Conservation (phyloP, 2,888 invertebrate species). For the Dicranocentrus wangi region DNA sequence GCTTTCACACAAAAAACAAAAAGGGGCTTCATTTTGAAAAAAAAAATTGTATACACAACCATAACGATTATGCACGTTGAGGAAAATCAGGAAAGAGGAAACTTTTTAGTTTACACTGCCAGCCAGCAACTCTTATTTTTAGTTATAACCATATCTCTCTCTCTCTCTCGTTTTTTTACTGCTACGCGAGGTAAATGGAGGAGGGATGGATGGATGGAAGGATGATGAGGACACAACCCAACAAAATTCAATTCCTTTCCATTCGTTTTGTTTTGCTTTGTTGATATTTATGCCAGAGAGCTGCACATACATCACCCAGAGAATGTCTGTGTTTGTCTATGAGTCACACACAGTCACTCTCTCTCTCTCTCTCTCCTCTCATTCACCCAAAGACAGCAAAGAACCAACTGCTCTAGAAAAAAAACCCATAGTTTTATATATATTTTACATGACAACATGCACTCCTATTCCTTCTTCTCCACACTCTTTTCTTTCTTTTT, state of each 20-base stretch:
- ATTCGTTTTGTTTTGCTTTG: slow-evolving; percentile 65
- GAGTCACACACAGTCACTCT: slow-evolving; percentile 57
- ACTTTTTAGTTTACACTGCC: slow-evolving; percentile 46
- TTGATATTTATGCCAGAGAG: slow-evolving; percentile 65
- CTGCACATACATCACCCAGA: slow-evolving; percentile 53
- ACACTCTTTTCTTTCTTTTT: slow-evolving; percentile 24
- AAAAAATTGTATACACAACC: slow-evolving; percentile 36
- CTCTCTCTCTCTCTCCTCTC: slow-evolving; percentile 43
- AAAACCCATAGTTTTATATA: too few relatives aligned
- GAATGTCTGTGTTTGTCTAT: slow-evolving; percentile 63
- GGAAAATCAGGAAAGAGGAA: slow-evolving; percentile 32
- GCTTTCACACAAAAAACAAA: slow-evolving; percentile 51
- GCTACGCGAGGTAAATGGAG: neutral
- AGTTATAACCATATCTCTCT: too few relatives aligned
- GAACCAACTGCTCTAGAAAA: slow-evolving; percentile 13
- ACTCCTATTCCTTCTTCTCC: slow-evolving; percentile 12
- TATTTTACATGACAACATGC: too few relatives aligned
- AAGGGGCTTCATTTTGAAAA: slow-evolving; percentile 44
- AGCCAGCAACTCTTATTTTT: slow-evolving; percentile 14
- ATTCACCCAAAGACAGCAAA: slow-evolving; percentile 38
- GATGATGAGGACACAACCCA: slow-evolving; percentile 41
- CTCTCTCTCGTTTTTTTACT: too few relatives aligned
- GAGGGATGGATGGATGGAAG: slow-evolving; percentile 42
- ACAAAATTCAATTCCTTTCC: slow-evolving; percentile 63
- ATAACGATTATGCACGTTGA: slow-evolving; percentile 44